phyloP scores from a whole-genome alignment of 2,888 invertebrate genomes.

The Drosophila prolongata region DNA sequence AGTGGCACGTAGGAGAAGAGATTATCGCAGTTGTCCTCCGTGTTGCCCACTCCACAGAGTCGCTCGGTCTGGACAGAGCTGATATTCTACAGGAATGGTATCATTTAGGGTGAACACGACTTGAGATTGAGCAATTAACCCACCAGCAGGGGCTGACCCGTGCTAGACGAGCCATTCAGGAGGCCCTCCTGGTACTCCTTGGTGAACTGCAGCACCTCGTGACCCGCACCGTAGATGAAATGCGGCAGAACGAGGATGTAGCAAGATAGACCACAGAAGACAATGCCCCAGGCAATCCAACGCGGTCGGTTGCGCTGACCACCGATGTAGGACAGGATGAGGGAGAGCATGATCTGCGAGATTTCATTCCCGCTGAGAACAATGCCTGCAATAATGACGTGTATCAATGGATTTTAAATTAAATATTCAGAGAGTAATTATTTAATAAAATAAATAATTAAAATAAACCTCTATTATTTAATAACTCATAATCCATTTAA shows the following conservation, averaged over 20 bases:
- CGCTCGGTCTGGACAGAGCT: conserved; percentile 66
- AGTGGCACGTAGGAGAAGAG: conserved; percentile 86
- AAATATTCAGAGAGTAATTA: too few relatives aligned
- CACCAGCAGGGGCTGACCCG: conserved; percentile 67
- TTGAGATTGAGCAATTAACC: conserved; percentile 23
- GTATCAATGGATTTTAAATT: too few relatives aligned
- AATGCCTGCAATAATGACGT: conserved; percentile 85
- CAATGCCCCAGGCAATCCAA: conserved; percentile 88
- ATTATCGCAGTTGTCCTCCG: conserved; percentile 84
- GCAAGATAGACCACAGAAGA: conserved; percentile 87
- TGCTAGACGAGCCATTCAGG: conserved; percentile 35
- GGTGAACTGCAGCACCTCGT: conserved; percentile 83
- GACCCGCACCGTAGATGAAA: conserved; percentile 87
- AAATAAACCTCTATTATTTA: too few relatives aligned
- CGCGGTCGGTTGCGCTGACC: conserved; percentile 88
- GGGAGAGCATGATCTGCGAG: conserved; percentile 88
- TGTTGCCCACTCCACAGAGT: conserved; percentile 71
- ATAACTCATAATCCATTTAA: too few relatives aligned
- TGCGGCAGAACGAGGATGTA: conserved; percentile 87
- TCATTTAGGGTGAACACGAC: neutral
- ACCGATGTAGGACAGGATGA: conserved; percentile 88
- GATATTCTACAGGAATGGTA: conserved; percentile 54
- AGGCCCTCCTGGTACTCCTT: conserved; percentile 81
- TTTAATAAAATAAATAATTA: too few relatives aligned
- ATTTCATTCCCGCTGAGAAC: conserved; percentile 89